Conservation (phyloP, 2,797 vertebrate genomes). For the Phrynocephalus vlangalii region DNA sequence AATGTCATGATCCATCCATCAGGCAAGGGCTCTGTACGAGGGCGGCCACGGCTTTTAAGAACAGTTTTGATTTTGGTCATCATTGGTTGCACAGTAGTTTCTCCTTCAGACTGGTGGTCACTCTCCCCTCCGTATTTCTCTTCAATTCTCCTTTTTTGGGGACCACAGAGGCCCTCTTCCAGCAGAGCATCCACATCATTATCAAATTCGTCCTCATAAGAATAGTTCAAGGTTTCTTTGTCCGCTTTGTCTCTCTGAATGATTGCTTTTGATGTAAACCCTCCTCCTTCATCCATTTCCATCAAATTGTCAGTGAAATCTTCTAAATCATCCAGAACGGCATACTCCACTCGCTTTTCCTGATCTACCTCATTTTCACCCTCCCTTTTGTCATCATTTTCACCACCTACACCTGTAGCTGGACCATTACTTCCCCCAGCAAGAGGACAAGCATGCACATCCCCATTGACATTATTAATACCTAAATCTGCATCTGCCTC, state of each 20-base stretch:
- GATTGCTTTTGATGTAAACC: constrained; percentile 93
- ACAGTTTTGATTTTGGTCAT: constrained; percentile 99
- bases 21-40: constrained; percentile 97
- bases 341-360: constrained; percentile 98
- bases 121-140: constrained; percentile 91
- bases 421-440: constrained; percentile 81
- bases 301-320: constrained; percentile 96
- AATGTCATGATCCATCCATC: constrained; percentile 99
- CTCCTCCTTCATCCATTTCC: constrained; percentile 90
- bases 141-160: constrained; percentile 93
- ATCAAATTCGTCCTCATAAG: constrained; percentile 99
- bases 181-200: constrained; percentile 97
- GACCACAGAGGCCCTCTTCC: constrained; percentile 95
- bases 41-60: constrained; percentile 97
- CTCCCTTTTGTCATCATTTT: constrained; percentile 80
- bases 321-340: constrained; percentile 97
- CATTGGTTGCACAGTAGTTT: constrained; percentile 97
- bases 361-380: constrained; percentile 88
- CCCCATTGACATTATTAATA: constrained; percentile 87
- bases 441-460: constrained; percentile 87
- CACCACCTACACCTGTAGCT: constrained; percentile 76
- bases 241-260: constrained; percentile 92
- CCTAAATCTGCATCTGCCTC: constrained; percentile 77
- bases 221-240: constrained; percentile 89
- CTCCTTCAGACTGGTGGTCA: constrained; percentile 93